These are phyloP conservation scores for Hirtodrosophila histrioides DNA, from an alignment of 2,888 invertebrate genomes.

Conservation along the genomic window DNA sequence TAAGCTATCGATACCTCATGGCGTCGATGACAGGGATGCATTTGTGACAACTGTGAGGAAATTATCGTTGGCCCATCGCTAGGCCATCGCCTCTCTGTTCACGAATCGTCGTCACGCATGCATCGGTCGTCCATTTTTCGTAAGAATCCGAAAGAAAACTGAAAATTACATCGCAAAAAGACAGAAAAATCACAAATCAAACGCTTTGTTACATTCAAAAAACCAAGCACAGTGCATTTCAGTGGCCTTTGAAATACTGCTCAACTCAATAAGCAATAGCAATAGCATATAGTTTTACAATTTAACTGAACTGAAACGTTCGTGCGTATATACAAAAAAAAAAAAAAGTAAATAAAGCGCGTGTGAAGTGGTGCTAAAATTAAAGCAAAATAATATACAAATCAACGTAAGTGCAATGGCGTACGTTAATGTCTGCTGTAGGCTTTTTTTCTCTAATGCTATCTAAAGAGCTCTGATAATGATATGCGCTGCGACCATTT, in stretches of 20 bases:
- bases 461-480: constrained; percentile 58
- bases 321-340: constrained; percentile 61
- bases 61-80: constrained; percentile 30
- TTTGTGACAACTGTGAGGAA: constrained; percentile 17
- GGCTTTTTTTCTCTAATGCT: constrained; percentile 26
- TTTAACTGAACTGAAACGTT: constrained; percentile 34
- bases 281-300: constrained; percentile 43
- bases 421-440: constrained; percentile 13
- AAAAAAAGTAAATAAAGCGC: constrained; percentile 75
- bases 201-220: constrained; percentile 26
- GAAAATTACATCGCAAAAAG: constrained; percentile 60
- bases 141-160: constrained; percentile 66
- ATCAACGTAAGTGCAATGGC: constrained; percentile 63
- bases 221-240: constrained; percentile 65
- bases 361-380: constrained; percentile 74
- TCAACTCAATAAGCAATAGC: constrained; percentile 65
- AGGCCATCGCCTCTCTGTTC: constrained; percentile 43
- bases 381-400: constrained; percentile 32
- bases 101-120: constrained; percentile 65
- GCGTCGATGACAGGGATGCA: constrained; percentile 29
- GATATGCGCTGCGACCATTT: constrained; percentile 77
- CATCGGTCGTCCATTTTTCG: constrained; percentile 75
- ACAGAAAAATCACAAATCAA: constrained; percentile 38
- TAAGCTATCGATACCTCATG: constrained; percentile 17
- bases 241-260: constrained; percentile 77